Evolutionary conservation across 2,888 invertebrate species (phyloP).

Genomic region (Thumatha senex): DNA sequence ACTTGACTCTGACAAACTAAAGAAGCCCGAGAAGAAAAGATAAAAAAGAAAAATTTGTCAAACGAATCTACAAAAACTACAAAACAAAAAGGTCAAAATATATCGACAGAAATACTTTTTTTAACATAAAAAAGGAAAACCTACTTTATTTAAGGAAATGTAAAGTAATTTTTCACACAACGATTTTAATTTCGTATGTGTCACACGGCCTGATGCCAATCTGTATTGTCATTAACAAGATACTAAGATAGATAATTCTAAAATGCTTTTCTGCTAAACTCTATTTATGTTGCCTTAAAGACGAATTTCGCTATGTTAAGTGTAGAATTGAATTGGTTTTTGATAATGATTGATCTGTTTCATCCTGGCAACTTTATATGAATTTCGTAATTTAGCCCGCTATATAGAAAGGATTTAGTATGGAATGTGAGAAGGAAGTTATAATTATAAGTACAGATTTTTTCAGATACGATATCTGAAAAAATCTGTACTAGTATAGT

Average conservation of each 20-base stretch:
- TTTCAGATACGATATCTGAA: too few relatives aligned
- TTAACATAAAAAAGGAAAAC: slow-evolving; percentile 18
- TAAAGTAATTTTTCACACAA: slow-evolving; percentile 53
- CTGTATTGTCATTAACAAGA: slow-evolving; percentile 45
- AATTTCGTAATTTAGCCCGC: slow-evolving; percentile 28
- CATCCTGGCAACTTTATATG: slow-evolving; percentile 28
- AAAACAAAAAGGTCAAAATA: neutral
- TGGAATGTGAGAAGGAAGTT: slow-evolving; percentile 5
- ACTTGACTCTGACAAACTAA: too few relatives aligned
- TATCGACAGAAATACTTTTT: neutral
- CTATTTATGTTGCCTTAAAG: neutral
- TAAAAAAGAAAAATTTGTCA: neutral
- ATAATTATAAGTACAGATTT: too few relatives aligned
- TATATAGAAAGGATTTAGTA: slow-evolving; percentile 3
- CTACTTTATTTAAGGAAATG: slow-evolving; percentile 20
- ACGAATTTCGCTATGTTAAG: neutral
- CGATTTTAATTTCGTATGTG: slow-evolving; percentile 54
- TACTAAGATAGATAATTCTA: slow-evolving; percentile 12
- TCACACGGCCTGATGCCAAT: slow-evolving; percentile 50
- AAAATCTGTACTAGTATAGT: too few relatives aligned
- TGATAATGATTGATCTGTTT: slow-evolving; percentile 27
- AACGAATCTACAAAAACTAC: neutral
- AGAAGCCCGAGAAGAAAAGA: too few relatives aligned
- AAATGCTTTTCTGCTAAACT: slow-evolving; percentile 1
- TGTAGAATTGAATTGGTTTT: slow-evolving; percentile 11